These are phyloP conservation scores for Vandiemenella viatica DNA, from an alignment of 2,888 invertebrate species.

Conservation along the genomic window DNA sequence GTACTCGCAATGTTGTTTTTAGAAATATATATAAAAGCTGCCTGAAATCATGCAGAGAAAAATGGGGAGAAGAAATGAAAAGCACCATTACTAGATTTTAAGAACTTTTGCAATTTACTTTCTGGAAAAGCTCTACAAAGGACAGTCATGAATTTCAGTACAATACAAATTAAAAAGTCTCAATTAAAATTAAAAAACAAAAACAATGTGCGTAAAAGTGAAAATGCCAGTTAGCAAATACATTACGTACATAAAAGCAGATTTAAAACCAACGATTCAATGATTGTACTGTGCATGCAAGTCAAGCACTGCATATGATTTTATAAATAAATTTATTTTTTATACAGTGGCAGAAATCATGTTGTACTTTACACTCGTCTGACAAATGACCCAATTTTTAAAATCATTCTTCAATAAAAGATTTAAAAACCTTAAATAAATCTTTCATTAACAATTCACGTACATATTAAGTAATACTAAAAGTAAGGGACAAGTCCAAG, in stretches of 20 bases:
- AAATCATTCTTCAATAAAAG: too few species aligned
- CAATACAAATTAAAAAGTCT: constrained; percentile 17
- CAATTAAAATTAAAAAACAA: constrained; percentile 13
- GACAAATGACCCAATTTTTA: neutral
- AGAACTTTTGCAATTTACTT: constrained; percentile 18
- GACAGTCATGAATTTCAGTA: constrained; percentile 17
- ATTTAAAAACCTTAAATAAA: neutral
- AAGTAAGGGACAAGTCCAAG: constrained; percentile 20
- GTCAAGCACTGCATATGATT: constrained; percentile 8
- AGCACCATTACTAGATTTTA: constrained; percentile 16
- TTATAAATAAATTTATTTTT: too few species aligned
- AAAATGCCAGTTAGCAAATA: constrained; percentile 17
- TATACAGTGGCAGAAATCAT: too few species aligned
- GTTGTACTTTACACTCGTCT: neutral
- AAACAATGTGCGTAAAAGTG: constrained; percentile 16
- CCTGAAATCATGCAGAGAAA: constrained; percentile 20
- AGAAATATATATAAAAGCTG: constrained; percentile 15
- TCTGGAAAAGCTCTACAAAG: constrained; percentile 19
- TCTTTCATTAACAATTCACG: constrained; percentile 5
- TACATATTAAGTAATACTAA: constrained; percentile 13
- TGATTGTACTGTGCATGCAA: constrained; percentile 13
- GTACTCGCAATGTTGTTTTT: constrained; percentile 17
- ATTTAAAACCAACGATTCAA: constrained; percentile 6
- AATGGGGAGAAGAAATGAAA: constrained; percentile 16
- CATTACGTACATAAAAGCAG: constrained; percentile 17